Percentiles rank a stretch among this genome's conserved stretches.
These are phyloP conservation scores for Adelognathus sp. DNA, from an alignment of 2,888 invertebrate genomes.

Conservation along the genomic window DNA sequence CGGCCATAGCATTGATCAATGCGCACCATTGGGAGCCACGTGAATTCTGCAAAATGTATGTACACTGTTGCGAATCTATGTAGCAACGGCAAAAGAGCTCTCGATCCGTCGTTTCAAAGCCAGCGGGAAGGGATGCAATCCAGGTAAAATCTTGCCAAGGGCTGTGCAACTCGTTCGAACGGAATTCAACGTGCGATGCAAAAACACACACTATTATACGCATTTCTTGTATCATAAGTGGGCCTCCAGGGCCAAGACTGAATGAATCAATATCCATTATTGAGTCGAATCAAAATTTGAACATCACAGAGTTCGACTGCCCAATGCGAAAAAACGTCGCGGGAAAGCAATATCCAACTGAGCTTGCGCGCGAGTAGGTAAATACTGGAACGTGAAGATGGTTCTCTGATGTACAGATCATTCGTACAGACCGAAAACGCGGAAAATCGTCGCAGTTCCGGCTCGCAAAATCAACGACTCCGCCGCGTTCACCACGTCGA, in stretches of 20 bases:
- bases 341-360: too few relatives aligned
- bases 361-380: too few relatives aligned
- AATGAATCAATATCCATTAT: too few relatives aligned
- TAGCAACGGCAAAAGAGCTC: not conserved
- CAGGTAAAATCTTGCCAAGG: not conserved
- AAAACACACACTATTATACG: not conserved
- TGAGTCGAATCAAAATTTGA: too few relatives aligned
- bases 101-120: not conserved
- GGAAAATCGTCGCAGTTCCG: not conserved
- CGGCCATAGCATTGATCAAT: constrained; percentile 36
- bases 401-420: not conserved
- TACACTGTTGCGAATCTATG: not conserved
- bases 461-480: not conserved
- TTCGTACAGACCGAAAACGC: not conserved
- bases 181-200: not conserved
- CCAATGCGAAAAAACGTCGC: too few relatives aligned
- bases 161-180: not conserved
- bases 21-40: not conserved
- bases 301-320: too few relatives aligned
- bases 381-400: too few relatives aligned
- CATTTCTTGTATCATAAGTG: not conserved
- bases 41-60: not conserved
- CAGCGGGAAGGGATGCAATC: not conserved
- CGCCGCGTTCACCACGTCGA: constrained; percentile 21
- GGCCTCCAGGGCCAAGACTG: not conserved